phyloP scores from a whole-genome alignment of 2,888 invertebrate genomes.

The Rhingia rostrata region DNA sequence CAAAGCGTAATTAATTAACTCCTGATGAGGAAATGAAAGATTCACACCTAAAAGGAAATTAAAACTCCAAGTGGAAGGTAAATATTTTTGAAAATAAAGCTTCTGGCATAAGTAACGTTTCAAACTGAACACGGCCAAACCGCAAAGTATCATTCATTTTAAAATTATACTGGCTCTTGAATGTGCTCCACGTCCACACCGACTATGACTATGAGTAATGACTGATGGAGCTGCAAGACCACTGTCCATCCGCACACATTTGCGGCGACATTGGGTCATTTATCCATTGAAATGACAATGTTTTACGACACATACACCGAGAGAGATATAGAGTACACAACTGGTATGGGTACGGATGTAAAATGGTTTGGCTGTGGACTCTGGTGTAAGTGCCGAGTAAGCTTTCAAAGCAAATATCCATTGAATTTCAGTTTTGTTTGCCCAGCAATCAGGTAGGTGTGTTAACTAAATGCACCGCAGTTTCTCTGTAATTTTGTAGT shows the following conservation, averaged over 20 bases:
- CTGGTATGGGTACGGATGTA: not conserved
- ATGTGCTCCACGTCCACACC: slow-evolving; percentile 20
- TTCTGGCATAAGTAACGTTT: slow-evolving; percentile 56
- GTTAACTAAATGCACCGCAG: slow-evolving; percentile 65
- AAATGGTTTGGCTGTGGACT: not conserved
- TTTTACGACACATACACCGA: not conserved
- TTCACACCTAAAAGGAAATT: slow-evolving; percentile 52
- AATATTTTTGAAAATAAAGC: slow-evolving; percentile 64
- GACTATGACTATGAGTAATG: not conserved
- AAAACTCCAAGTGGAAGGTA: slow-evolving; percentile 64
- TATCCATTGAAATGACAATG: slow-evolving; percentile 38
- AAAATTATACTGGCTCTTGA: slow-evolving; percentile 53
- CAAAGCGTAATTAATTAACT: slow-evolving; percentile 63
- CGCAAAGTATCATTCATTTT: slow-evolving; percentile 67
- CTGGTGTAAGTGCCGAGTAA: slow-evolving; percentile 38
- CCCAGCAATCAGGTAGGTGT: slow-evolving; percentile 64
- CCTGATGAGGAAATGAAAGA: slow-evolving; percentile 34
- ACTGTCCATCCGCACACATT: slow-evolving; percentile 30
- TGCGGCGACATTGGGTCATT: slow-evolving; percentile 26
- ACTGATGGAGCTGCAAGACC: slow-evolving; percentile 31
- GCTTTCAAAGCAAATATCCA: slow-evolving; percentile 59
- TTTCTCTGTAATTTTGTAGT: slow-evolving; percentile 36
- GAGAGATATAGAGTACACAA: not conserved
- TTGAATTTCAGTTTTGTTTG: slow-evolving; percentile 60
- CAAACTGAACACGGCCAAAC: slow-evolving; percentile 32